Base-by-base conservation (phyloP, 37 sponge, comb jelly and placozoan species). In the Tethya wilhelma region DNA sequence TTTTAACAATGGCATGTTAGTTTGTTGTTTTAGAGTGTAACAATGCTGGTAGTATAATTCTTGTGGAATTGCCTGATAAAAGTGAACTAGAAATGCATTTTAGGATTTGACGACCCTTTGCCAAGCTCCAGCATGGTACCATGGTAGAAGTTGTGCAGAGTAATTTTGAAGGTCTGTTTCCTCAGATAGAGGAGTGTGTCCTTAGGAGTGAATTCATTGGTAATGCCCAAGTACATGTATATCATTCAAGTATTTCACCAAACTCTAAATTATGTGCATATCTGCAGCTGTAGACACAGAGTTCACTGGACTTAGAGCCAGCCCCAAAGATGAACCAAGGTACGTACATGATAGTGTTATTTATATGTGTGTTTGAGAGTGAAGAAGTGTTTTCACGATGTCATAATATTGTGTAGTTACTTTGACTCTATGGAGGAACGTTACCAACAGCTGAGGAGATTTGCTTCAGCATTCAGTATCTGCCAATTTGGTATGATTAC, bases 281-380 rank as follows among this genome's bases (percentile, higher is more conserved):
- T 20, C 26, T 59, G 17, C 68, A 89, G 93, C 83, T 66, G 72
- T 92, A 19, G 93, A 92, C 46, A 84, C 88, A 1, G 93, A 92
- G 42, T 92, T 92, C 65, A 87, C 93, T 60, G 93, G 93, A 29
- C 85, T 92, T 8, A 34, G 58, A 45, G 73, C 64, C 9, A 40
- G 39, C 20, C 12, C 32, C 19, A 1, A 34, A 9, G 85, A 84
- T 59, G 69, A 69, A 43, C 41, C 57, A 67, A 84, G 78, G 85
- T 77, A 36, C 28, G 44, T 39, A 7, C n/a, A n/a, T n/a, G n/a
- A n/a, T n/a, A n/a, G n/a, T n/a, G n/a, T n/a, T n/a, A n/a, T n/a
- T n/a, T n/a, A n/a, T n/a, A n/a, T n/a, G n/a, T n/a, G n/a, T n/a
- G n/a, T n/a, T n/a, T n/a, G n/a, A n/a, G n/a, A n/a, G n/a, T n/a